Base-by-base conservation (phyloP, 2,888 invertebrate species). In the Dascillus cervinus region DNA sequence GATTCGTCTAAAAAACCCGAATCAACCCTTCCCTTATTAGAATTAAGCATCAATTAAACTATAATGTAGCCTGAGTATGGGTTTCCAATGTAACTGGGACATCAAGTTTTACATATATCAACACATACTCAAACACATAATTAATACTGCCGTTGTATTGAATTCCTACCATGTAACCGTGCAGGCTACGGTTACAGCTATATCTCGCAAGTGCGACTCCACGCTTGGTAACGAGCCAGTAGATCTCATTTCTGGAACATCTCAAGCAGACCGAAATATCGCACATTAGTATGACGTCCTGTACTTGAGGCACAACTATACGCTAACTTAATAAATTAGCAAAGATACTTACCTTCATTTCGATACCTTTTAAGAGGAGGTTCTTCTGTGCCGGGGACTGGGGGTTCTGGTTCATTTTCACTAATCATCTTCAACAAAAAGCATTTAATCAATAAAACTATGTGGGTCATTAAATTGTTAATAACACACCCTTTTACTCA, bases 191-290 rank as follows among this genome's bases (percentile, higher is more conserved):
- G 58, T 58, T 58, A 61, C 59, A 58, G 60, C 61, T 50, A 39
- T 34, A 48, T 47, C 46, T 44, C 46, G 47, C 47, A 41, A 46
- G 47, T 43, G 55, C 52, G 49, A 58, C 54, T 60, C 60, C 60
- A 55, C 47, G 52, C 49, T 55, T 53, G 59, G 58, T 56, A 55
- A 60, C 58, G 56, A 57, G 49, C 56, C 54, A 60, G 62, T 46
- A 51, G 60, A 56, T 60, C 59, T 58, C 60, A 56, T 54, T 60
- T 64, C 67, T 67, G 66, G 61, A 67, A 67, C 67, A 67, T 65
- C 66, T 65, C 65, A 67, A 67, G 66, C 66, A 67, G 65, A 67
- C 58, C 57, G 58, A 56, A 55, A 57, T 59, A 63, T 56, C 63
- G 58, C 63, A 62, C 58, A 66, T 66, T 66, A 66, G 64, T 62